Base-by-base conservation (phyloP, 92 coral and sea anemone genomes). In the Paramuricea clavata region DNA sequence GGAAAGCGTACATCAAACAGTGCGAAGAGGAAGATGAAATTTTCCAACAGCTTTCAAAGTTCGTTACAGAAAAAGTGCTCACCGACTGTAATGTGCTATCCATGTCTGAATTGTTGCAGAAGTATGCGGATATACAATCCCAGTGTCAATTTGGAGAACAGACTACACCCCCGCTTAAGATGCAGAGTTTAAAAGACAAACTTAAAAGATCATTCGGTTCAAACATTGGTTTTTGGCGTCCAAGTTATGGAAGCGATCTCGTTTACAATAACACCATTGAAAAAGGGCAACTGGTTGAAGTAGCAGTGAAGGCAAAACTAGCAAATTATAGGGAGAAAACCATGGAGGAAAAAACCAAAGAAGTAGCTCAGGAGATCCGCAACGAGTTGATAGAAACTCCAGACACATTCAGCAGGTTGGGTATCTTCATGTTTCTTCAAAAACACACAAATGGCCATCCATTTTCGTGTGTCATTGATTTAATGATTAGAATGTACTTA, bases 201-300 rank as follows among this genome's bases (percentile, higher is more conserved):
- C 33, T 68, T 3, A 32, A 68, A 15, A 71, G 49, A 71, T 71
- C 78, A 43, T 71, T 71, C 36, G 54, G 78, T 36, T 33, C 78
- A 41, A 71, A 71, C 11, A 25, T 71, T 36, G 78, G 78, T 13
- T 71, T 34, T 54, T 71, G 78, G 78, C 50, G 56, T 71, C 78
- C 49, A 71, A 71, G 49, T 43, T 22, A 71, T 43, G 78, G 78
- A 25, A 71, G 78, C 78, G 54, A 71, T 39, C 26, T 34, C 49
- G 47, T 71, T 21, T 71, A 35, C 5, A 71, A 71, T 36, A 71
- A 71, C 26, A 71, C 78, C 67, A 11, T 57, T 2, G 30, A 57
- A 27, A 57, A 47, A 17, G 54, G 54, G 16, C 54, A 47, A 47
- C 54, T 47, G 54, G 54, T 47, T 6, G 54, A 47, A 47, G 54